A percentile compares a stretch with the other conserved stretches of the same genome.
phyloP scores from a whole-genome alignment of 2,113 vertebrate species.

The Gorsachius goisagi region DNA sequence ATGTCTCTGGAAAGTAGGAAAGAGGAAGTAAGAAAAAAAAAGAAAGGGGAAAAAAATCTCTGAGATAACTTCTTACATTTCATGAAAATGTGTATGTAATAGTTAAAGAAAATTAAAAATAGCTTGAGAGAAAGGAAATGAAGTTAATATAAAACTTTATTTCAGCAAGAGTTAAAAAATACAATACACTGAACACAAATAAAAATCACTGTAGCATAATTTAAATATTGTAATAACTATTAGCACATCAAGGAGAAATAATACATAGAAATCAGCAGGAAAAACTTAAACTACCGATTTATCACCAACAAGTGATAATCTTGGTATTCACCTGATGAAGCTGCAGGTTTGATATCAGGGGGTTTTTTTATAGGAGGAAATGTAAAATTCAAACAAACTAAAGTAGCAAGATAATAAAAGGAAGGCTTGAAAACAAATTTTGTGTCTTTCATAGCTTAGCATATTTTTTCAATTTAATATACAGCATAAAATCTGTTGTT shows the following conservation, averaged over 20 bases:
- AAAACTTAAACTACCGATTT: not conserved
- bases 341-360: not conserved
- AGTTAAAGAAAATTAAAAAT: not conserved
- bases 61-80: not conserved
- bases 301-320: not conserved
- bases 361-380: not conserved
- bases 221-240: not conserved
- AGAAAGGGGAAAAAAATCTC: rapidly evolving
- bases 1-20: not conserved
- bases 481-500: not conserved
- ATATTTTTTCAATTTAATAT: not conserved
- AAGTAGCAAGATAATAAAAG: not conserved
- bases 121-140: not conserved
- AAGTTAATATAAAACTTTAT: not conserved
- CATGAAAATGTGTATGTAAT: not conserved
- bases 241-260: not conserved
- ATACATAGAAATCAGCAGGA: not conserved
- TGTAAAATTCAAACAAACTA: not conserved
- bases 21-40: not conserved
- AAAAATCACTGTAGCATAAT: not conserved
- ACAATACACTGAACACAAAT: not conserved
- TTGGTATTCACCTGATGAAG: not conserved
- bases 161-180: not conserved
- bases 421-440: not conserved
- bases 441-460: not conserved